phyloP scores from a whole-genome alignment of 2,888 invertebrate species.

The Salticus scenicus region DNA sequence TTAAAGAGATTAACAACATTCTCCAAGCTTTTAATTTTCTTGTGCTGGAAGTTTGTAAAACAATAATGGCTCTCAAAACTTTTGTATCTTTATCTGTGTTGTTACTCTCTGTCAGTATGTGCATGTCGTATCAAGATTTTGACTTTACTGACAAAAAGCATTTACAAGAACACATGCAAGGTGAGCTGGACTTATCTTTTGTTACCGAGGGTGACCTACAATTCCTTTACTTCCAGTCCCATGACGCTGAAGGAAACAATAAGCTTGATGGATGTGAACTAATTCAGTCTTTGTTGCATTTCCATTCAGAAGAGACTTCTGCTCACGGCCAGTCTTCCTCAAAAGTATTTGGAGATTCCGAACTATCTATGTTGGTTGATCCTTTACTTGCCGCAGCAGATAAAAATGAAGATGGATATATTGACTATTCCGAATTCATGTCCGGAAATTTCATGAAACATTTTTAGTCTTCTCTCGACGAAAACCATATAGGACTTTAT shows the following conservation, averaged over 20 bases:
- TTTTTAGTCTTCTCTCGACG: not conserved
- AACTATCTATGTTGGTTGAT: not conserved
- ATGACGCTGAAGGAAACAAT: constrained; percentile 96
- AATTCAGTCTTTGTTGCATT: constrained; percentile 95
- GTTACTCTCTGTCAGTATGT: too few relatives aligned
- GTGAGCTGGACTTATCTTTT: constrained; percentile 81
- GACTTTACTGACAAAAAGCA: not conserved
- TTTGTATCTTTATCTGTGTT: too few relatives aligned
- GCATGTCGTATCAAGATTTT: not conserved
- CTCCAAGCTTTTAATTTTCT: too few relatives aligned
- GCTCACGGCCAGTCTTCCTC: too few relatives aligned
- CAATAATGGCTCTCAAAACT: too few relatives aligned
- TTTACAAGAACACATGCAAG: constrained; percentile 79
- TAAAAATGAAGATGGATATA: not conserved
- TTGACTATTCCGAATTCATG: not conserved
- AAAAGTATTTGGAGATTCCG: not conserved
- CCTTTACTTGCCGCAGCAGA: not conserved
- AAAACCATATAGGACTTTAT: too few relatives aligned
- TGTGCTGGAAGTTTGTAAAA: too few relatives aligned
- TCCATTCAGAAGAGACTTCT: not conserved
- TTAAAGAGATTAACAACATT: too few relatives aligned
- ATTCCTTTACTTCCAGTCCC: constrained; percentile 98
- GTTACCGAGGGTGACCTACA: constrained; percentile 96
- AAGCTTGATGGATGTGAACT: constrained; percentile 96
- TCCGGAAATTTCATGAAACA: not conserved